Conservation (phyloP, 2,888 invertebrate genomes). For the Scaeva pyrastri region DNA sequence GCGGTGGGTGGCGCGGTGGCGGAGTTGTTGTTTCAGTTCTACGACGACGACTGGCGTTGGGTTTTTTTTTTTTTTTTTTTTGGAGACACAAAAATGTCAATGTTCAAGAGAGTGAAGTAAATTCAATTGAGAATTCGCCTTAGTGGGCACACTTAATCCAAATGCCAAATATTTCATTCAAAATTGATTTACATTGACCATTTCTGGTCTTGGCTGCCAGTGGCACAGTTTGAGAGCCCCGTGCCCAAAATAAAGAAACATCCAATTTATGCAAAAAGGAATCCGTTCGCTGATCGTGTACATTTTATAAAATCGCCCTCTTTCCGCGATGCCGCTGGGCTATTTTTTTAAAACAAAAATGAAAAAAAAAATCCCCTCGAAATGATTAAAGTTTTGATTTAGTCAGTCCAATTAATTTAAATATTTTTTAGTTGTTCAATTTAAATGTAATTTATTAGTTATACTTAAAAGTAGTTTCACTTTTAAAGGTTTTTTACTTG, state of each 20-base stretch:
- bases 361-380: not conserved
- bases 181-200: constrained; percentile 71
- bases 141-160: constrained; percentile 58
- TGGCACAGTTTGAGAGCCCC: not conserved
- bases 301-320: constrained; percentile 21
- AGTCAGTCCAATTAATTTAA: constrained; percentile 53
- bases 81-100: constrained; percentile 21
- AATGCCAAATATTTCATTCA: constrained; percentile 72
- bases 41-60: too few relatives aligned
- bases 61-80: not conserved
- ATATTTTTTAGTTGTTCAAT: constrained; percentile 50
- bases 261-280: constrained; percentile 45
- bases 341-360: constrained; percentile 20
- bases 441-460: constrained; percentile 47
- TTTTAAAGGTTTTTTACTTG: not conserved
- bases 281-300: constrained; percentile 19
- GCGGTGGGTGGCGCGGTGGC: too few relatives aligned
- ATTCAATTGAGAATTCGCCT: constrained; percentile 18
- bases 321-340: constrained; percentile 11
- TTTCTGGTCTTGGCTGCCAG: constrained; percentile 42
- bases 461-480: constrained; percentile 35
- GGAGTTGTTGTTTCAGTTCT: too few relatives aligned
- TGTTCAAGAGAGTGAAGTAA: constrained; percentile 39
- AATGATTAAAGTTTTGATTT: constrained; percentile 16
- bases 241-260: constrained; percentile 11